Evolutionary conservation across 2,888 invertebrate genomes (phyloP), one percentile per base, ranked within the genome.

Genomic region (Chaitophorus viminalis): DNA sequence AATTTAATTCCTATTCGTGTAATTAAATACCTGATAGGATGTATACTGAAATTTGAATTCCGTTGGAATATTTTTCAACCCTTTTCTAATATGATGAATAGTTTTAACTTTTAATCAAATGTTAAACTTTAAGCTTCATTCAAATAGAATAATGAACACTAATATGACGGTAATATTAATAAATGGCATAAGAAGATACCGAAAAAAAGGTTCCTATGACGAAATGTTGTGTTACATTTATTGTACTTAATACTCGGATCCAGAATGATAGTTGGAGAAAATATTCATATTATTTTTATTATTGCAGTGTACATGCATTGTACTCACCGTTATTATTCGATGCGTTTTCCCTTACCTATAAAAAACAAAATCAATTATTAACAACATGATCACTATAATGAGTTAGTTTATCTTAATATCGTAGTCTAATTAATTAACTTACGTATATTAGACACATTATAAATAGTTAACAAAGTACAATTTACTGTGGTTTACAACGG

Each of bases 321-420:
- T 17, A 87, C 87, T 87, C 31, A 87, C 87, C 87, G 87, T 87
- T 87, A 87, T 87, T 87, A 21, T 87, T 87, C 60, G 87, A 46
- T 68, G 87, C 81, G 87, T 87, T 87, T 81, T 87, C 87, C 68
- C 74, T 87, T 78, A 87, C 79, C 87, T 87, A 60, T 0, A 87
- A 84, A 60, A 68, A 36, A 85, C 6, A 46, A 76, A 36, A 74
- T 33, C 8, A 31, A 74, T 68, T 68, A 68, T 68, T 68, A 68
- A 8, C 68, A 29, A 68, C 1, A 31, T 70, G 18, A 25, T 46
- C 46, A 46, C 11, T 14, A 46, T 46, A 46, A 11, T 46, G 14
- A 46, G 14, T 2, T 46, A 46, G 46, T 46, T 2, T 46, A 46
- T 11, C 14, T 46, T 46, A 46, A 46, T 1, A 46, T 46, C 14